Base-by-base conservation (phyloP, 1,140 invertebrate species). In the Hormaphis cornu region DNA sequence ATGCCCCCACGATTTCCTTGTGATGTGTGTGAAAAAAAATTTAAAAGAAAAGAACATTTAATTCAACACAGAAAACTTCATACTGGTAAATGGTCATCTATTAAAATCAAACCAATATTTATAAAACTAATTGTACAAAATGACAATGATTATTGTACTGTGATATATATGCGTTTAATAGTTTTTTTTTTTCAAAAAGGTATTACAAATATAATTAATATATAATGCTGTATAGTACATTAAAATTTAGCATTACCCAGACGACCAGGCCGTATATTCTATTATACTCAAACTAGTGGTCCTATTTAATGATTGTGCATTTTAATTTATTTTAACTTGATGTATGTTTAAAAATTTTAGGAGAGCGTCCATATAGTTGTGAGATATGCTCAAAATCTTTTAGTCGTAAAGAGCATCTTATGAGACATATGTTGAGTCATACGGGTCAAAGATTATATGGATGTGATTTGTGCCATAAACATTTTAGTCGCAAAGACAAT, bases 401-500 rank as follows among this genome's bases (percentile, higher is more conserved):
- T 76, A 87, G 86, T 72, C 81, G 84, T 1, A 88, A 87, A 70
- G 87, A 87, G 71, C 87, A 89, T 74, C 76, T 89, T 10, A 84
- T 86, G 3, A 81, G 87, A 53, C 89, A 91, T 73, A 83, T 86
- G 74, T 83, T 86, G 2, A 86, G 85, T 6, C 89, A 91, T 75
- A 88, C 87, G 0, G 88, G 88, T 0, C 81, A 87, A 71, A 88
- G 88, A 72, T 83, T 86, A 76, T 89, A 85, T 74, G 82, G 83
- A 33, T 92, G 89, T 75, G 86, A 89, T 44, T 79, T 89, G 7
- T 91, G 89, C 76, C 83, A 83, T 4, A 90, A 90, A 74, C 83
- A 83, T 52, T 91, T 91, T 72, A 87, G 86, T 0, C 82, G 87
- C 1, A 89, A 89, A 74, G 87, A 89, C 73, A 89, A 89, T 75